A percentile compares a stretch with the other conserved stretches of the same genome.
Conservation (phyloP, 2,888 invertebrate genomes). For the Nomada ferruginata region DNA sequence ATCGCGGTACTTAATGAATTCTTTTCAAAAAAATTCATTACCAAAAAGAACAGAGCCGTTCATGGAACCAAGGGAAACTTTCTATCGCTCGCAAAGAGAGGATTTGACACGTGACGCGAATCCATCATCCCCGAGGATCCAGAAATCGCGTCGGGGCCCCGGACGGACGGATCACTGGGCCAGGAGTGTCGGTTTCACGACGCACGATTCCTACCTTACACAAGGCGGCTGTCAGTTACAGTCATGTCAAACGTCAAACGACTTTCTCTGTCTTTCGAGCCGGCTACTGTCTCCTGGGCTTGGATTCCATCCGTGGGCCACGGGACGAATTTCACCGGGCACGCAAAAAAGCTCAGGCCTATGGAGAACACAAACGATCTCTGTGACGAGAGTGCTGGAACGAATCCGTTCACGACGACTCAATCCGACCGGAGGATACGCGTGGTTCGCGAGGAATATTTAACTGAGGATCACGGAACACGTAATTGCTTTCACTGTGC, state of each 20-base stretch:
- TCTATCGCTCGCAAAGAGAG: neutral
- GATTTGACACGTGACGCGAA: conserved; percentile 55
- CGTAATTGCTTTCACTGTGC: conserved; percentile 46
- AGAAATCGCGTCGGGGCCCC: conserved; percentile 48
- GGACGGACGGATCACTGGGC: conserved; percentile 28
- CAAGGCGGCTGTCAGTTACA: conserved; percentile 75
- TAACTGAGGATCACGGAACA: conserved; percentile 46
- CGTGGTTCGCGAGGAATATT: conserved; percentile 45
- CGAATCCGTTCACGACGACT: conserved; percentile 59
- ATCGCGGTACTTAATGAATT: no score
- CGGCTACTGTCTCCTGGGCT: conserved; percentile 35
- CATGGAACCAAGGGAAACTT: neutral
- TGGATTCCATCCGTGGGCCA: conserved; percentile 49
- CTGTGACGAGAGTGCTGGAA: conserved; percentile 26
- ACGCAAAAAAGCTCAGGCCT: conserved; percentile 32
- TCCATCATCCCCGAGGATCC: conserved; percentile 58
- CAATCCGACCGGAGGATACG: conserved; percentile 51
- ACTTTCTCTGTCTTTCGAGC: conserved; percentile 49
- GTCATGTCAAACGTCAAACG: conserved; percentile 74
- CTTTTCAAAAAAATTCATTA: no score
- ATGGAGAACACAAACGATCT: conserved; percentile 37
- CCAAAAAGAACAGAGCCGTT: no score
- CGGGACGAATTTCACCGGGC: conserved; percentile 53
- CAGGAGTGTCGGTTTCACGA: conserved; percentile 58
- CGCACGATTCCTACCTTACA: conserved; percentile 72